Evolutionary conservation across 2,113 vertebrate genomes (phyloP), one percentile per base, ranked within the genome.

Genomic region (Stegastes partitus): DNA sequence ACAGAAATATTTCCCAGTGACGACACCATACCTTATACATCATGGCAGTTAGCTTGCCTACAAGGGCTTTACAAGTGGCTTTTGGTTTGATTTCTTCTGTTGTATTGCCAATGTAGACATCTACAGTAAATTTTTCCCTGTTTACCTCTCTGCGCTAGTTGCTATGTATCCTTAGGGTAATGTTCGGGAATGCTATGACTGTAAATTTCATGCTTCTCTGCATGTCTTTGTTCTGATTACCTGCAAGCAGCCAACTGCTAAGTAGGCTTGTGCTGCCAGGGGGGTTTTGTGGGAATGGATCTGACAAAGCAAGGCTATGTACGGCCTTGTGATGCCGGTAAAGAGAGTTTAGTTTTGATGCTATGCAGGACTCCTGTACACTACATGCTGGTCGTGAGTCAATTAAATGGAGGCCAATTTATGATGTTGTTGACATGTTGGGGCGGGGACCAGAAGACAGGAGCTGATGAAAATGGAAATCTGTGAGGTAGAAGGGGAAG

Each of bases 381-480:
- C 57, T 11, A 26, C 69, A 79, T 37, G 37, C 54, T 83, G 47
- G 58, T 74, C 51, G 50, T 56, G 51, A 63, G 45, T 83, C 91
- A 84, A 88, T 90, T 84, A 86, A 92, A 90, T 88, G 74, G 77
- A 71, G 31, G 82, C 42, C 82, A 80, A 90, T 91, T 92, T 93
- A 87, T 91, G 81, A 86, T 79, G 54, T 22, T 87, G 69, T 22
- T 73, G 80, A 90, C 73, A 55, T 79, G 82, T 8, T 72, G 45
- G 80, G 68, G 69, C 69, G 25, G 85, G 67, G 18, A 23, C 47
- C 54, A 68, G 42, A 42, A 57, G 11, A n/a, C 49, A 51, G 47
- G 3, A 54, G 85, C 69, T 87, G 80, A 90, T 90, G 80, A 75
- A 88, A 91, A 82, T 82, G 57, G 77, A 91, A 74, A 58, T 82